Evolutionary conservation across 2,797 vertebrate species (phyloP).

Genomic region (Eulemur albifrons): DNA sequence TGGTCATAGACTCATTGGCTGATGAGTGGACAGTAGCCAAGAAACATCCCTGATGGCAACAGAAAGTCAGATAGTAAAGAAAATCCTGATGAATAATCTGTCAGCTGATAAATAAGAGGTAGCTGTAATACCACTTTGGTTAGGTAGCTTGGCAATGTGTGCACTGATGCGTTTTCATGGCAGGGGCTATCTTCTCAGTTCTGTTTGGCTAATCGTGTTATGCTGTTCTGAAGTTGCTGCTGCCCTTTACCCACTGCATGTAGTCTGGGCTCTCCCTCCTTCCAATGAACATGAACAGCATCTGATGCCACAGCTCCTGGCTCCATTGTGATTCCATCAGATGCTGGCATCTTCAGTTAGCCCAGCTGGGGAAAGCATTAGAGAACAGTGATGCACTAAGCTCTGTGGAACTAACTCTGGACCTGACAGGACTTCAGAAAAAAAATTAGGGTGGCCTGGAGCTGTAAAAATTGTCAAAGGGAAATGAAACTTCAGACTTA

Average conservation of each 20-base stretch:
- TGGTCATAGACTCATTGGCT: background rate
- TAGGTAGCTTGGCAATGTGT: background rate
- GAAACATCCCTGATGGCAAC: background rate
- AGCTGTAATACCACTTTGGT: background rate
- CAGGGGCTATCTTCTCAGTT: background rate
- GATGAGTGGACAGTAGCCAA: background rate
- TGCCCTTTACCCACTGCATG: background rate
- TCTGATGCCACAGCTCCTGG: background rate
- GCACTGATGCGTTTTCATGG: background rate
- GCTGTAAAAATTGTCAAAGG: background rate
- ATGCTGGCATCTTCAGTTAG: background rate
- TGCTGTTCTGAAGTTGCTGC: background rate
- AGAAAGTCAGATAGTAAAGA: conserved; percentile 34
- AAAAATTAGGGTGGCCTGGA: background rate
- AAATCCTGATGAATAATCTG: background rate
- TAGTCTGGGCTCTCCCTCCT: background rate
- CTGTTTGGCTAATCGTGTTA: background rate
- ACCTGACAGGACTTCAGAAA: background rate
- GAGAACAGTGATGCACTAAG: background rate
- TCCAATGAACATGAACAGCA: background rate
- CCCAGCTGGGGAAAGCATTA: background rate
- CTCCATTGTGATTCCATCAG: background rate
- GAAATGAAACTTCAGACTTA: background rate
- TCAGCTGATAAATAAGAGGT: background rate
- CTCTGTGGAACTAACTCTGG: background rate